Base-by-base conservation (phyloP, 1,140 invertebrate species). In the Arion vulgaris region DNA sequence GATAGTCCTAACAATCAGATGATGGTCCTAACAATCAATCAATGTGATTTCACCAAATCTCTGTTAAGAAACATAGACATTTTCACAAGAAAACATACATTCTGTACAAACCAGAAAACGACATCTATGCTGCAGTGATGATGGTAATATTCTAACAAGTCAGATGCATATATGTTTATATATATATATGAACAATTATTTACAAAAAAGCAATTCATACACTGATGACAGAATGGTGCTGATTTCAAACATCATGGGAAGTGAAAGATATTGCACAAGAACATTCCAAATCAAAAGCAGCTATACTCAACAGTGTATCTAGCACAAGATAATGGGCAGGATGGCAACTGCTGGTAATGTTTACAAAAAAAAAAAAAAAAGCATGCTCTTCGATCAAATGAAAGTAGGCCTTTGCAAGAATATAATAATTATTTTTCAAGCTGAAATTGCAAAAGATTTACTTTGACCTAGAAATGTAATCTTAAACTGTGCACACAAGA, bases 241-340 rank as follows among this genome's bases (percentile, higher is more conserved):
- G 9, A 11, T 19, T 5, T 57, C 26, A 57, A 4, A 19, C 23
- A 57, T 4, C 26, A 57, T 57, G 19, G 23, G 23, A 19, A 57
- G 53, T 57, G 26, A 57, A 57, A 66, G 26, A 32, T 66, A 66
- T 66, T 66, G 62, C 62, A 66, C 62, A 66, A 32, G 62, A 32
- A 7, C 62, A 66, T 57, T 57, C 26, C 53, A 57, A 9, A 57
- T 57, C 53, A 57, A 57, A 57, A 23, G 53, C 19, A 57, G 53
- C 23, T 57, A 57, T 57, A 4, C 9, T 57, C 53, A n/a, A 57
- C 2, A 57, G 53, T n/a, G 23, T 57, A 19, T 45, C 41, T 57
- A 26, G n/a, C n/a, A 66, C n/a, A 23, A 0, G 5, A 1, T 66
- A 17, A 66, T 28, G 62, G 28, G 62, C 28, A 5, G 26, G 32